Evolutionary conservation across 2,797 vertebrate genomes (phyloP).

Genomic region (Smutsia gigantea): DNA sequence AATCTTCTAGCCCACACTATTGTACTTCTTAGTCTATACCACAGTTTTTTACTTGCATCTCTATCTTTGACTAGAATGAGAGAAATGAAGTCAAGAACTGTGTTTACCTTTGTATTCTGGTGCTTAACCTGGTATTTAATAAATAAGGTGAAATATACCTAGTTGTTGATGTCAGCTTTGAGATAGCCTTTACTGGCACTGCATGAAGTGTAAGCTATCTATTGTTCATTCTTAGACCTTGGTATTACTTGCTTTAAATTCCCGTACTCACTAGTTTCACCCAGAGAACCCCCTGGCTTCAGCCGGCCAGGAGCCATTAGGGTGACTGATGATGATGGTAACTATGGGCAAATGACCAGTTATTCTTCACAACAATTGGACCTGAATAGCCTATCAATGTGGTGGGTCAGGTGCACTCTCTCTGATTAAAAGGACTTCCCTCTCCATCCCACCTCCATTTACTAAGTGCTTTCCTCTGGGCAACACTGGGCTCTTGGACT

Average conservation of each 20-base stretch:
- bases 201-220: background rate
- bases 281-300: background rate
- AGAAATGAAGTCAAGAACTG: background rate
- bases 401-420: background rate
- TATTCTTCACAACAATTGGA: background rate
- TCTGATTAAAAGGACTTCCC: background rate
- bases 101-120: background rate
- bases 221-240: background rate
- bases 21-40: background rate
- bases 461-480: background rate
- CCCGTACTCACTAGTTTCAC: background rate
- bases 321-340: background rate
- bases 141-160: background rate
- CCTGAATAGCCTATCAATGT: background rate
- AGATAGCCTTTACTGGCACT: background rate
- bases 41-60: background rate
- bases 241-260: background rate
- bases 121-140: background rate
- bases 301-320: background rate
- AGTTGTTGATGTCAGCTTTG: background rate
- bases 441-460: background rate
- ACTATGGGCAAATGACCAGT: background rate
- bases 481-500: background rate
- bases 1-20: background rate
- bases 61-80: background rate